Conservation (phyloP, 1,140 invertebrate genomes). For the Pseudachorutes palmiensis region DNA sequence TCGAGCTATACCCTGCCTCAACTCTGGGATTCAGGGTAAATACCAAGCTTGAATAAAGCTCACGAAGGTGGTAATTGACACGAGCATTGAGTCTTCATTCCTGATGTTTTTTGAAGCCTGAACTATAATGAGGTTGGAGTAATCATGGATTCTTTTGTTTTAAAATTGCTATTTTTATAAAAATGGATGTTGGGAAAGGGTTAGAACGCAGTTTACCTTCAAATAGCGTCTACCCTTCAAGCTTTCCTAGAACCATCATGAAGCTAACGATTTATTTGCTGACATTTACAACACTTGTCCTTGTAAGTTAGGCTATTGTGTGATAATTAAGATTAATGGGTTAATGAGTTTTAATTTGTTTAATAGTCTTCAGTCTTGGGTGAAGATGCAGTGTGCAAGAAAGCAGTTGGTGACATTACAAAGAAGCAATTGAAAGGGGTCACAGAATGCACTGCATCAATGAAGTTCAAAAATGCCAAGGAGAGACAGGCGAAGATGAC, state of each 20-base stretch:
- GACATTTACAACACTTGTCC: not conserved
- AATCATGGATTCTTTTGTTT: not conserved
- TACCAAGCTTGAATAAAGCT: no score
- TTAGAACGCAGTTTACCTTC: not conserved
- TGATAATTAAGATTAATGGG: no score
- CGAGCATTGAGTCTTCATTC: no score
- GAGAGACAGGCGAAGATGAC: constrained; percentile 16
- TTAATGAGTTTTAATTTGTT: not conserved
- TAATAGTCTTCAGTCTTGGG: not conserved
- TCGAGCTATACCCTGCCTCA: no score
- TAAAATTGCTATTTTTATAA: constrained; percentile 8
- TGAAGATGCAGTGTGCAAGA: constrained; percentile 16
- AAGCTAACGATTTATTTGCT: not conserved
- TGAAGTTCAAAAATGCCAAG: constrained; percentile 30
- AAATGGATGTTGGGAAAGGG: not conserved
- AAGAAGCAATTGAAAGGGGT: constrained; percentile 22
- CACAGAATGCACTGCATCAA: constrained; percentile 11
- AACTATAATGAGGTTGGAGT: no score
- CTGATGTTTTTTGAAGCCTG: no score
- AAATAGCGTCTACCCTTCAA: not conserved
- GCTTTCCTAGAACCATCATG: not conserved
- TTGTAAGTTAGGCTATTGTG: no score
- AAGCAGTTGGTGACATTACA: constrained; percentile 16
- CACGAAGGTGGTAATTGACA: no score
- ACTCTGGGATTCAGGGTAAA: no score